Base-by-base conservation (phyloP, 1,140 invertebrate genomes). In the Dreissena polymorpha region DNA sequence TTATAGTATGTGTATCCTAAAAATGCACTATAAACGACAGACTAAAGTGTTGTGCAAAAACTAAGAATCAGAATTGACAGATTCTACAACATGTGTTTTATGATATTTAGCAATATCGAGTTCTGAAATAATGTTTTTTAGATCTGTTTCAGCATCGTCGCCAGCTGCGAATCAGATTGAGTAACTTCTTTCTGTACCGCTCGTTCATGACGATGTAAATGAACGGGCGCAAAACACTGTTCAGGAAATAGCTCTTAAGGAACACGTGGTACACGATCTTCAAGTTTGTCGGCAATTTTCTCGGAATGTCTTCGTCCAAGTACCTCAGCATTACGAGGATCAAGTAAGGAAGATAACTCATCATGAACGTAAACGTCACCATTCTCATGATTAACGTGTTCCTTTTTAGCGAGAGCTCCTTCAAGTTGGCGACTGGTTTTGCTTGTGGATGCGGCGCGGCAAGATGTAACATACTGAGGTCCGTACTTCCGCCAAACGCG, bases 311-410 rank as follows among this genome's bases (percentile, higher is more conserved):
- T 51, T 53, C 25, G 65, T 80, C 65, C 0, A 57, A 0, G 70
- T 80, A 80, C 21, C 78, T 60, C 25, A 80, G 10, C 2, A 69
- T 71, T 0, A 80, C 78, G 13, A 80, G 39, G n/a, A 80, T 29
- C 10, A 80, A 18, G 55, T 71, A 80, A 7, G 78, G 78, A 10
- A 80, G 57, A 50, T 80, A 80, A 53, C 78, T 80, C 14, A 80
- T 27, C 27, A 80, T 80, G 29, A 80, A 80, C 16, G 78, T 80
- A 27, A 80, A 80, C 12, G 78, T 80, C n/a, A 80, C 78, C 68
- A 71, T 72, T 51, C 68, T 71, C 78, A 80, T 80, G 5, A 80
- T 80, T 5, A 60, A 25, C 0, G 78, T 80, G 39, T 80, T 80
- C 25, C 69, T 21, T 53, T 53, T 71, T 21, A 80, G 29, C 14